Percentiles rank a stretch among this genome's conserved stretches.
These are phyloP conservation scores for Mesitornis unicolor DNA, from an alignment of 2,113 vertebrate species.

Conservation along the genomic window DNA sequence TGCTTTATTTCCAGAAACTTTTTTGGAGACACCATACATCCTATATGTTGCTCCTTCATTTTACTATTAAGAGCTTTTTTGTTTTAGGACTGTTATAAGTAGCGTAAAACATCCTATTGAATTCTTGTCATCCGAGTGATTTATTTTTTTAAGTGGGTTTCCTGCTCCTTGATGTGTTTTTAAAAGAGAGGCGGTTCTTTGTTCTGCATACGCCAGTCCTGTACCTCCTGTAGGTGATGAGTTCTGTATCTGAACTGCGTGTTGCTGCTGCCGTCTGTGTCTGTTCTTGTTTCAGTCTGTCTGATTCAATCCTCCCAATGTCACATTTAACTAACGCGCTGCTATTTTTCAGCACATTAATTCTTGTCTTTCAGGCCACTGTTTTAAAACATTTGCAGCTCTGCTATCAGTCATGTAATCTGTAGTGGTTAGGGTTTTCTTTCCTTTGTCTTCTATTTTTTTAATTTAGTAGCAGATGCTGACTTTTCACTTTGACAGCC, in stretches of 20 bases:
- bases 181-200: not conserved
- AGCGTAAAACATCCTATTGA: not conserved
- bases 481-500: not conserved
- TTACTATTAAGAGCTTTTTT: not conserved
- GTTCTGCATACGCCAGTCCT: not conserved
- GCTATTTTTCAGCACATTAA: conserved; percentile 12
- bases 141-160: not conserved
- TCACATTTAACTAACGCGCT: not conserved
- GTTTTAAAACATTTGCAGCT: conserved; percentile 7
- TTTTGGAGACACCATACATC: not conserved
- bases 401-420: not conserved
- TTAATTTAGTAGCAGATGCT: not conserved
- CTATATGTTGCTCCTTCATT: not conserved
- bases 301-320: not conserved
- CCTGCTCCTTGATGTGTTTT: not conserved
- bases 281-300: conserved; percentile 16
- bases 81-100: not conserved
- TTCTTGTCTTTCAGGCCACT: not conserved
- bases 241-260: not conserved
- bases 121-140: not conserved
- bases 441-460: not conserved
- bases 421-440: not conserved
- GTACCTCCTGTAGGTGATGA: not conserved
- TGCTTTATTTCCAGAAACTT: not conserved
- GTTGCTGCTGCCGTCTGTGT: not conserved